A percentile compares a stretch with the other conserved stretches of the same genome.
These are phyloP conservation scores for Australoheros scitulus DNA, from an alignment of 2,113 vertebrate species.

Conservation along the genomic window DNA sequence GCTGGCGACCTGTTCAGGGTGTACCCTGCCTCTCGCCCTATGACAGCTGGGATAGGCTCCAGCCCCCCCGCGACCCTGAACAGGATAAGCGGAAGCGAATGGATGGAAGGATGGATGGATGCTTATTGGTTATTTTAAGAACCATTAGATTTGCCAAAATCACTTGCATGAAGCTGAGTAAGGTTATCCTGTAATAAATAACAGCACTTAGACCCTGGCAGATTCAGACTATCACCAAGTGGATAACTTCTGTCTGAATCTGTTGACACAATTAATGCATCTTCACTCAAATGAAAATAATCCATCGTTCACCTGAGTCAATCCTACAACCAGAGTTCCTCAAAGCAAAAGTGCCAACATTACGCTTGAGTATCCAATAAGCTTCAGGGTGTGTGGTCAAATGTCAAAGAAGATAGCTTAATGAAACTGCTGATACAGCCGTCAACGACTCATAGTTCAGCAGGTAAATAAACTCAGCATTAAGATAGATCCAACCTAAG, in stretches of 20 bases:
- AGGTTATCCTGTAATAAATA: neutral
- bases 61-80: too few relatives aligned
- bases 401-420: constrained; percentile 9
- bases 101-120: too few relatives aligned
- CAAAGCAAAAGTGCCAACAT: constrained; percentile 28
- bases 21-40: too few relatives aligned
- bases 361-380: constrained; percentile 46
- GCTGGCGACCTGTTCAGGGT: too few relatives aligned
- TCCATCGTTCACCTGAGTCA: neutral
- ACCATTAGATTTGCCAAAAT: neutral
- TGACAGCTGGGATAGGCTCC: too few relatives aligned
- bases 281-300: neutral
- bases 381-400: constrained; percentile 51
- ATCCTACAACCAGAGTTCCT: constrained; percentile 15
- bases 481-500: neutral
- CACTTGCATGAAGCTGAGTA: neutral
- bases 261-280: neutral
- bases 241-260: neutral
- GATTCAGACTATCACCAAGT: neutral
- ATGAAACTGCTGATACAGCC: constrained; percentile 42
- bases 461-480: constrained; percentile 16
- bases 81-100: too few relatives aligned
- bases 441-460: constrained; percentile 25
- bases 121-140: neutral
- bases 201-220: neutral